Evolutionary conservation across 2,797 vertebrate species (phyloP).

Genomic region (Xenops minutus): DNA sequence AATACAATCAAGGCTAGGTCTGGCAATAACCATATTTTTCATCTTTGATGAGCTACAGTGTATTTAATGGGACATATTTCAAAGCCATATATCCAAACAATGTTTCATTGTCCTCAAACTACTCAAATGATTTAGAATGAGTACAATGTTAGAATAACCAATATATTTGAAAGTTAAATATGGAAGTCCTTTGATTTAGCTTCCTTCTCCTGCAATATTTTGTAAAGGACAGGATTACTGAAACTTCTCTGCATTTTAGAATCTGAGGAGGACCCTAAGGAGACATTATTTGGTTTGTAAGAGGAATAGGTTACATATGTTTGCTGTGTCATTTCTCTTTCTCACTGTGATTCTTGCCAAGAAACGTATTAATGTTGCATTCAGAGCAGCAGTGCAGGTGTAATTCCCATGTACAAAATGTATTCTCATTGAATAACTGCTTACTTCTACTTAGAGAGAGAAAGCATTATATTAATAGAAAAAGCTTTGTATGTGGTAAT

Average conservation of each 20-base stretch:
- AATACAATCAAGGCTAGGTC: neutral
- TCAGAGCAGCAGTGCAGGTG: neutral
- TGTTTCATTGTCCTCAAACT: neutral
- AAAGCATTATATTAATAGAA: neutral
- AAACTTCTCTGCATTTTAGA: neutral
- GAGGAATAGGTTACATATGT: constrained; percentile 1
- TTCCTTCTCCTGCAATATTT: neutral
- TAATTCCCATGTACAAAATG: constrained; percentile 8
- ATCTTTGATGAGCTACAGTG: neutral
- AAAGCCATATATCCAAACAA: neutral
- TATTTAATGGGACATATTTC: neutral
- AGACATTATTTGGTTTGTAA: constrained; percentile 6
- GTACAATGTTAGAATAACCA: neutral
- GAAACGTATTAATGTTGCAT: constrained; percentile 13
- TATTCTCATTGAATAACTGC: neutral
- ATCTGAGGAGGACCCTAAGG: neutral
- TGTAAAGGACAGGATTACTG: neutral
- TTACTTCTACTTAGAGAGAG: neutral
- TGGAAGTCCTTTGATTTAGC: neutral
- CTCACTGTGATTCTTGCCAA: constrained; percentile 20
- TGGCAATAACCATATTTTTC: neutral
- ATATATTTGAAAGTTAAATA: neutral
- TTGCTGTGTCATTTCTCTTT: constrained; percentile 7
- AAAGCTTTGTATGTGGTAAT: neutral
- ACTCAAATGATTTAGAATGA: neutral